Conservation (phyloP, 2,888 invertebrate genomes). For the Athalia circularis region DNA sequence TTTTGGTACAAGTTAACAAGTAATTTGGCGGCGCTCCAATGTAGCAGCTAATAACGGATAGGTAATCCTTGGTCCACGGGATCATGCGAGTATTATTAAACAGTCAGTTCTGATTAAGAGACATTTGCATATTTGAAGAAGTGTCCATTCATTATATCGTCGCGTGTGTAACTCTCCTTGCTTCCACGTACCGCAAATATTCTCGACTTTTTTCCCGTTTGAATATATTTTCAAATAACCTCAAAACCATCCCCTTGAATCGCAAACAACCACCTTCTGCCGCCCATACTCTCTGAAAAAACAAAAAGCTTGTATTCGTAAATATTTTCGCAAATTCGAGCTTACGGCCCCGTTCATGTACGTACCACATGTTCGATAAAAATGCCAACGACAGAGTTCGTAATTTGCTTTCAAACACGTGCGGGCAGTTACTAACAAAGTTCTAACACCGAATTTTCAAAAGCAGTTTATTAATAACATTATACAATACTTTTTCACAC, state of each 20-base stretch:
- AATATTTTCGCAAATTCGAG: not conserved
- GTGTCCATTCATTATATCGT: conserved; percentile 43
- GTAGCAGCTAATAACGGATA: conserved; percentile 47
- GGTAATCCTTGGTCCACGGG: conserved; percentile 44
- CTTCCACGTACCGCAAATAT: not conserved
- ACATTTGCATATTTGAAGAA: conserved; percentile 47
- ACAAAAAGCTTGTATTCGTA: not conserved
- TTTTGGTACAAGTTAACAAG: conserved; percentile 45
- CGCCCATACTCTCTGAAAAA: not conserved
- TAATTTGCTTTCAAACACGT: not conserved
- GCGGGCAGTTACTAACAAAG: not conserved
- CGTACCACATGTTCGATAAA: conserved; percentile 1
- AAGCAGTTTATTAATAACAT: not conserved
- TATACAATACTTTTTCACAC: not conserved
- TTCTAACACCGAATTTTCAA: not conserved
- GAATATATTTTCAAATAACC: not conserved
- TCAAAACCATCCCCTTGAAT: not conserved
- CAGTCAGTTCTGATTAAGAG: conserved; percentile 48
- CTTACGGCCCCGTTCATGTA: not conserved
- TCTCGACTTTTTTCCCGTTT: not conserved
- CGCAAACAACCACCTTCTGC: not conserved
- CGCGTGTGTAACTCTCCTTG: conserved; percentile 33
- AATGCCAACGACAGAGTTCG: not conserved
- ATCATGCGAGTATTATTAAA: conserved; percentile 48
- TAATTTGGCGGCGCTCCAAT: conserved; percentile 46